A percentile compares a stretch with the other conserved stretches of the same genome.
Evolutionary conservation across 2,888 invertebrate species (phyloP).

Genomic region (Cataglyphis rosenhaueri): DNA sequence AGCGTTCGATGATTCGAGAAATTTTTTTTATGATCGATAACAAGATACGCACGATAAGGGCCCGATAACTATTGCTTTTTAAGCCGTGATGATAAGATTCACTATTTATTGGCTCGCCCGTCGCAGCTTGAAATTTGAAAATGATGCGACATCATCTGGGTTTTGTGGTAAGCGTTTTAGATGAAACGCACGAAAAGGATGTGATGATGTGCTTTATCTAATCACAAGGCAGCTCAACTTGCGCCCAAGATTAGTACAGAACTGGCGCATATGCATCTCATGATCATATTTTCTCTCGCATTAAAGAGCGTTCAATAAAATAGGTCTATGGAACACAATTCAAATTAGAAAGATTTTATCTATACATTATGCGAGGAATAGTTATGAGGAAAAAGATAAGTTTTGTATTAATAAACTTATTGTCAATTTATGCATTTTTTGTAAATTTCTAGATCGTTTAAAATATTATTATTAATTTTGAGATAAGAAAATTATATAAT

Average conservation of each 20-base stretch:
- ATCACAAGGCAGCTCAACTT: slow-evolving; percentile 11
- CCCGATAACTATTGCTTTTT: background rate
- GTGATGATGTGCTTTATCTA: slow-evolving; percentile 18
- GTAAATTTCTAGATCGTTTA: background rate
- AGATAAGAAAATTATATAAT: background rate
- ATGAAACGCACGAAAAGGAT: slow-evolving; percentile 17
- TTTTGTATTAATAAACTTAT: background rate
- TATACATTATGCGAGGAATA: background rate
- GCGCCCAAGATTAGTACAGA: slow-evolving; percentile 5
- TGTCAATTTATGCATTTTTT: background rate
- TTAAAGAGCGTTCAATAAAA: background rate
- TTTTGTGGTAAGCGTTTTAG: slow-evolving; percentile 16
- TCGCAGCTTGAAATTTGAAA: background rate
- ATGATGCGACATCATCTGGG: slow-evolving; percentile 6
- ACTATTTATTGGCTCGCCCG: background rate
- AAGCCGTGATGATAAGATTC: background rate
- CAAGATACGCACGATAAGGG: background rate
- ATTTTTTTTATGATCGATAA: background rate
- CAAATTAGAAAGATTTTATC: background rate
- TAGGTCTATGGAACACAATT: background rate
- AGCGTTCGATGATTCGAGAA: background rate
- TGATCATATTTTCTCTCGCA: background rate
- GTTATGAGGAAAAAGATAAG: background rate
- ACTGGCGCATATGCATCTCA: slow-evolving; percentile 5
- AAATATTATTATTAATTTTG: background rate